Percentiles rank a stretch among this genome's conserved stretches.
Conservation (phyloP, 2,113 vertebrate species). For the Eulacestoma nigropectus region DNA sequence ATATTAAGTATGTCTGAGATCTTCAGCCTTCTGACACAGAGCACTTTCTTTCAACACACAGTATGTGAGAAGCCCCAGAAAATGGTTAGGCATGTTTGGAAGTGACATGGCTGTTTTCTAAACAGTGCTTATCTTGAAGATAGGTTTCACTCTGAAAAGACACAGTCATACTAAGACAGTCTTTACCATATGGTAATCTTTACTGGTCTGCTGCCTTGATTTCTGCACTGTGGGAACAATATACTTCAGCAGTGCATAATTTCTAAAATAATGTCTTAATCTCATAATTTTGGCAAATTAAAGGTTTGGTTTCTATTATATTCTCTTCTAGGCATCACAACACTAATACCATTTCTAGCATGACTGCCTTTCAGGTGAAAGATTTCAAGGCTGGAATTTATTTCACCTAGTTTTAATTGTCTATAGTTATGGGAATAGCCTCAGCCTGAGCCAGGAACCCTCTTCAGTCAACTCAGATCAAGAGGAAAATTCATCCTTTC, state of each 20-base stretch:
- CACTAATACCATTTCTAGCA: background rate
- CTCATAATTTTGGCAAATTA: background rate
- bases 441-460: background rate
- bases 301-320: background rate
- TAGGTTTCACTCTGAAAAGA: background rate
- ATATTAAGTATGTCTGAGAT: background rate
- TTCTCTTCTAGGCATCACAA: background rate
- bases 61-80: background rate
- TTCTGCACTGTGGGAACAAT: background rate
- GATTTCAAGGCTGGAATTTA: background rate
- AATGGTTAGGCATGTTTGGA: background rate
- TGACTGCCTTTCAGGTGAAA: background rate
- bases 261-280: background rate
- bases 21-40: background rate
- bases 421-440: background rate
- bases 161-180: background rate
- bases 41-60: slow-evolving; percentile 5
- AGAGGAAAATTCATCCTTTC: background rate
- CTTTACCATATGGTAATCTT: background rate
- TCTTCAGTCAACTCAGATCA: background rate
- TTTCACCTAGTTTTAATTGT: background rate
- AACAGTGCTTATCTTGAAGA: background rate
- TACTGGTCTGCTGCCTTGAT: background rate
- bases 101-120: background rate
- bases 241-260: background rate